Evolutionary conservation across 2,113 vertebrate species (phyloP).

Genomic region (Prochilodus magdalenae): DNA sequence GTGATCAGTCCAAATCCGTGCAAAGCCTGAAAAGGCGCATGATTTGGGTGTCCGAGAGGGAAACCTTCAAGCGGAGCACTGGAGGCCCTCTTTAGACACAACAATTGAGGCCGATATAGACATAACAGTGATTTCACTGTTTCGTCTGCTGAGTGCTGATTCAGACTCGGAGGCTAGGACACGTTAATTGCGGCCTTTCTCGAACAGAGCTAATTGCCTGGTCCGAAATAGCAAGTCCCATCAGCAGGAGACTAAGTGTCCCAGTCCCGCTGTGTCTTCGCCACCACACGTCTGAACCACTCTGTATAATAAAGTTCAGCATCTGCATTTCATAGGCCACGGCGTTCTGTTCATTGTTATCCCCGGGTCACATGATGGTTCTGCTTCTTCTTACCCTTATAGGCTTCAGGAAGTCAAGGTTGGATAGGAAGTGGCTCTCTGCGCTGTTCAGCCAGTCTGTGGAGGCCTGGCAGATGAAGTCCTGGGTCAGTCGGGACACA

Average conservation of each 20-base stretch:
- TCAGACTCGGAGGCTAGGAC: too few species aligned
- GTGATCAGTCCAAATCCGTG: background rate
- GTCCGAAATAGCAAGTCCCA: background rate
- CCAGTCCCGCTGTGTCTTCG: background rate
- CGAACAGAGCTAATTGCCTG: background rate
- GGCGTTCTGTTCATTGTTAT: background rate
- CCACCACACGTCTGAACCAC: background rate
- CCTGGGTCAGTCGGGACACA: constrained; percentile 68
- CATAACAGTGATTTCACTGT: too few species aligned
- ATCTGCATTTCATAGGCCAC: background rate
- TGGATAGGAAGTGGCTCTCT: constrained; percentile 81
- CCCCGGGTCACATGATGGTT: too few species aligned
- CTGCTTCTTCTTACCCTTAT: constrained; percentile 85
- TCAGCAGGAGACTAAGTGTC: background rate
- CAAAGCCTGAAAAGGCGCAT: background rate
- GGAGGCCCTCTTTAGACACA: too few species aligned
- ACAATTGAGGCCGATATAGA: too few species aligned
- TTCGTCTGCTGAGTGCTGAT: background rate
- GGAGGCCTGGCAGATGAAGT: constrained; percentile 82
- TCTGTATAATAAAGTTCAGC: background rate
- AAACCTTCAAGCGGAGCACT: too few species aligned
- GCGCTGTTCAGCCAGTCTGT: constrained; percentile 79
- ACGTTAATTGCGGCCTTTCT: background rate
- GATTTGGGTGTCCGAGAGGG: background rate
- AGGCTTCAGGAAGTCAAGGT: constrained; percentile 87